Evolutionary conservation across 2,888 invertebrate genomes (phyloP).

Genomic region (Escarpia spicata): DNA sequence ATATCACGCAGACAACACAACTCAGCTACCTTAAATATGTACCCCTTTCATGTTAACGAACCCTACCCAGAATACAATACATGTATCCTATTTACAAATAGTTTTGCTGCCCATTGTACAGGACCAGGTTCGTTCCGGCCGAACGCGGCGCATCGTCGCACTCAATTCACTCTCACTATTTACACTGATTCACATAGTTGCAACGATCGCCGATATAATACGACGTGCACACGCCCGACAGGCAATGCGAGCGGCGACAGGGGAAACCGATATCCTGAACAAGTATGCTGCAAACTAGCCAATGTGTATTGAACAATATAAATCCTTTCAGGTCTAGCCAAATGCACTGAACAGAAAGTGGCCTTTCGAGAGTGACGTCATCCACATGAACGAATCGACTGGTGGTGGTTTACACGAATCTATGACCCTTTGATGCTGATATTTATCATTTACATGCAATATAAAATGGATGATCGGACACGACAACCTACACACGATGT

Average conservation of each 20-base stretch:
- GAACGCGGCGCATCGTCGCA: neutral
- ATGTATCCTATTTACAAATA: neutral
- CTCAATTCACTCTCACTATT: neutral
- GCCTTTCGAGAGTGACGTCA: neutral
- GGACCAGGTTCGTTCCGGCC: neutral
- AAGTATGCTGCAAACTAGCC: neutral
- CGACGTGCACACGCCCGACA: neutral
- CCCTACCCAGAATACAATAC: conserved; percentile 13
- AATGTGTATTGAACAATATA: neutral
- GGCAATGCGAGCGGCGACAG: neutral
- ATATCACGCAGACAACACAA: conserved; percentile 10
- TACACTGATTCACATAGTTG: conserved; percentile 1
- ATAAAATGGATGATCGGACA: neutral
- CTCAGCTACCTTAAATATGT: conserved; percentile 4
- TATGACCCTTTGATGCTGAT: neutral
- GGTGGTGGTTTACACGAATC: no score
- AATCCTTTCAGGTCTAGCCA: neutral
- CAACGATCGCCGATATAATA: neutral
- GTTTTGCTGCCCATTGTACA: conserved; percentile 7
- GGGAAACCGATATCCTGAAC: conserved; percentile 5
- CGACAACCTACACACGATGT: neutral
- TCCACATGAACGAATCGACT: no score
- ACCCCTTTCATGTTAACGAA: neutral
- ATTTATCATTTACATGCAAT: neutral
- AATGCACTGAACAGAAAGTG: neutral